These are phyloP conservation scores for Argyra leucocephala DNA, from an alignment of 2,888 invertebrate species.

Conservation along the genomic window DNA sequence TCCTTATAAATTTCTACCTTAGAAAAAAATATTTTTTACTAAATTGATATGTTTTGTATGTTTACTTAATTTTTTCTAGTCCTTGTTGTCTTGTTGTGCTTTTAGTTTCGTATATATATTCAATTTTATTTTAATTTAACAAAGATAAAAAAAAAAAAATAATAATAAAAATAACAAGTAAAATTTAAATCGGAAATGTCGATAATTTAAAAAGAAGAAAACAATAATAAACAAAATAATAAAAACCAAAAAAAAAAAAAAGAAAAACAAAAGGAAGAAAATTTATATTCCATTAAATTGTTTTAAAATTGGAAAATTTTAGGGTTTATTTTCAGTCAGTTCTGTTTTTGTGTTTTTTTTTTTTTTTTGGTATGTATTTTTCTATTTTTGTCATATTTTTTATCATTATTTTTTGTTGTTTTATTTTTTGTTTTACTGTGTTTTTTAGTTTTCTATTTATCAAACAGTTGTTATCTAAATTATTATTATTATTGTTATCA, in stretches of 20 bases:
- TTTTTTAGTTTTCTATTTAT: too few relatives aligned
- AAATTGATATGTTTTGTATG: background rate
- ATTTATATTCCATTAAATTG: background rate
- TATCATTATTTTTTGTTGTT: background rate
- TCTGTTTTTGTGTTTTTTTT: background rate
- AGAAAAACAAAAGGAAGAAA: background rate
- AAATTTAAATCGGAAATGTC: background rate
- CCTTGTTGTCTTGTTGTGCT: background rate
- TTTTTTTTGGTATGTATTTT: background rate
- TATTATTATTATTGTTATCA: too few relatives aligned
- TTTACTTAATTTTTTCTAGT: background rate
- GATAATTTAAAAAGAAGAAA: background rate
- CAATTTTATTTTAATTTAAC: too few relatives aligned
- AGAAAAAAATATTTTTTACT: background rate
- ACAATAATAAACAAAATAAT: background rate
- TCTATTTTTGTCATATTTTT: background rate
- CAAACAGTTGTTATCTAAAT: too few relatives aligned
- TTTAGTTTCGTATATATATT: too few relatives aligned
- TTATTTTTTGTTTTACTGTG: too few relatives aligned
- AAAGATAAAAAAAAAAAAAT: too few relatives aligned
- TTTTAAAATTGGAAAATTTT: conserved; percentile 1
- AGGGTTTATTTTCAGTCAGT: background rate
- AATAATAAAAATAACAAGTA: background rate
- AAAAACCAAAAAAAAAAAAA: background rate
- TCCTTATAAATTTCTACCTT: background rate